Percentiles rank a stretch among this genome's conserved stretches.
phyloP scores from a whole-genome alignment of 2,888 invertebrate species.

The Lepidochitona cinerea region DNA sequence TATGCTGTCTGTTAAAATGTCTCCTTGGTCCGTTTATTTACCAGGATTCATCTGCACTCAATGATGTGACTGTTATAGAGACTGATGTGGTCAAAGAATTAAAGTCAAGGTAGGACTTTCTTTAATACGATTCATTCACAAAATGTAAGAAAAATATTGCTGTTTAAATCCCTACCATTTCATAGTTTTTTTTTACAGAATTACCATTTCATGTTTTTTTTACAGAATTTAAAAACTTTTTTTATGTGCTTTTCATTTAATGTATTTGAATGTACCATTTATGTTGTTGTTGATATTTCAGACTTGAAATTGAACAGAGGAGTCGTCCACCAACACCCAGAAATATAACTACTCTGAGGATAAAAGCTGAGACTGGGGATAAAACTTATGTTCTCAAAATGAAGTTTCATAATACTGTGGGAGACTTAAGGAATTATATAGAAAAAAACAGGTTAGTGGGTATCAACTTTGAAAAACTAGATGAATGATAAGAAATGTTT shows the following conservation, averaged over 20 bases:
- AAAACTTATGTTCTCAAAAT: constrained; percentile 69
- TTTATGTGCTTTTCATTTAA: too few species aligned
- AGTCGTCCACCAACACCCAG: constrained; percentile 46
- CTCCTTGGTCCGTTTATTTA: too few species aligned
- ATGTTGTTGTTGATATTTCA: constrained; percentile 19
- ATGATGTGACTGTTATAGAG: constrained; percentile 52
- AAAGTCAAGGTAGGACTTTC: constrained; percentile 50
- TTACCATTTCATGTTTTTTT: too few species aligned
- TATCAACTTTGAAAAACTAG: too few species aligned
- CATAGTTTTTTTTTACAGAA: too few species aligned
- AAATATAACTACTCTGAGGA: constrained; percentile 62
- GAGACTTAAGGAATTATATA: constrained; percentile 61
- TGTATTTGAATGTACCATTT: too few species aligned
- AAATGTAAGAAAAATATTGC: too few species aligned
- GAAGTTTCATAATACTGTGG: constrained; percentile 65
- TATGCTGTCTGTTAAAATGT: too few species aligned
- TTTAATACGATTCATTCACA: too few species aligned
- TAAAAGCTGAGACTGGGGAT: constrained; percentile 63
- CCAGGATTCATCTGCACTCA: constrained; percentile 12
- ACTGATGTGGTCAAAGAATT: constrained; percentile 54
- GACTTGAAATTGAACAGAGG: constrained; percentile 28
- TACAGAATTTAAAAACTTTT: too few species aligned
- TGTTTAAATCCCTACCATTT: too few species aligned
- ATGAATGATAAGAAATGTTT: too few species aligned
- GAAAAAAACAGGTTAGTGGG: constrained; percentile 57